Percentiles rank a stretch among this genome's conserved stretches.
These are phyloP conservation scores for Oryzias sinensis DNA, from an alignment of 2,797 vertebrate species.

Conservation along the genomic window DNA sequence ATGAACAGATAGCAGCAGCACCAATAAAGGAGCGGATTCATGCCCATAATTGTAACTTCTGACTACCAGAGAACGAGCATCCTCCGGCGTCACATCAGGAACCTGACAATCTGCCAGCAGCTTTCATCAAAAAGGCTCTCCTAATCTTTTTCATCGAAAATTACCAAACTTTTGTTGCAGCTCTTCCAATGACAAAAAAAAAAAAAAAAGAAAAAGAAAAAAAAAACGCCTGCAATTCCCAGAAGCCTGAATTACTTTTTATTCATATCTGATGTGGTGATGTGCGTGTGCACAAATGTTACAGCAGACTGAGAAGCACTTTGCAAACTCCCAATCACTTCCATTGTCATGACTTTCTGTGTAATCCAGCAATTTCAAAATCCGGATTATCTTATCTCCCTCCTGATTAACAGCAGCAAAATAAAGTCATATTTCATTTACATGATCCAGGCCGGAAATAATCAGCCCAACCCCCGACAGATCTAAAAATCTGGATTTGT, in stretches of 20 bases:
- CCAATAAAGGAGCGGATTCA: conserved; percentile 46
- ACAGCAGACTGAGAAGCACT: conserved; percentile 38
- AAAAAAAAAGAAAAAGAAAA: conserved; percentile 1
- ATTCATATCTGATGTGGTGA: conserved; percentile 43
- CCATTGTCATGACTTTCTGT: conserved; percentile 65
- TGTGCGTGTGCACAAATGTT: conserved; percentile 49
- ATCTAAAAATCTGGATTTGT: conserved; percentile 32
- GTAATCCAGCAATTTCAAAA: conserved; percentile 75
- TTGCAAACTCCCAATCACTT: conserved; percentile 62
- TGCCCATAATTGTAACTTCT: conserved; percentile 32
- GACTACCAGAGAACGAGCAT: conserved; percentile 19
- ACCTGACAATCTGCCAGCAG: conserved; percentile 24
- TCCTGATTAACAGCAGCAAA: conserved; percentile 57
- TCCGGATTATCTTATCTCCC: conserved; percentile 72
- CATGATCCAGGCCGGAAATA: conserved; percentile 57
- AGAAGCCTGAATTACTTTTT: conserved; percentile 57
- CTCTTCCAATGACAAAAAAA: conserved; percentile 3
- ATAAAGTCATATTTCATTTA: conserved; percentile 65
- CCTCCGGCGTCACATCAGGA: conserved; percentile 9
- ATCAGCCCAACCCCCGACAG: conserved; percentile 27
- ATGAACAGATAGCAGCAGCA: conserved; percentile 44
- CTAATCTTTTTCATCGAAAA: conserved; percentile 63
- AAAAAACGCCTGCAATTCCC: conserved; percentile 45
- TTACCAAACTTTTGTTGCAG: conserved; percentile 54
- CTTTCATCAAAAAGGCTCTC: conserved; percentile 47